Base-by-base conservation (phyloP, 2,888 invertebrate genomes). In the Pammene aurita region DNA sequence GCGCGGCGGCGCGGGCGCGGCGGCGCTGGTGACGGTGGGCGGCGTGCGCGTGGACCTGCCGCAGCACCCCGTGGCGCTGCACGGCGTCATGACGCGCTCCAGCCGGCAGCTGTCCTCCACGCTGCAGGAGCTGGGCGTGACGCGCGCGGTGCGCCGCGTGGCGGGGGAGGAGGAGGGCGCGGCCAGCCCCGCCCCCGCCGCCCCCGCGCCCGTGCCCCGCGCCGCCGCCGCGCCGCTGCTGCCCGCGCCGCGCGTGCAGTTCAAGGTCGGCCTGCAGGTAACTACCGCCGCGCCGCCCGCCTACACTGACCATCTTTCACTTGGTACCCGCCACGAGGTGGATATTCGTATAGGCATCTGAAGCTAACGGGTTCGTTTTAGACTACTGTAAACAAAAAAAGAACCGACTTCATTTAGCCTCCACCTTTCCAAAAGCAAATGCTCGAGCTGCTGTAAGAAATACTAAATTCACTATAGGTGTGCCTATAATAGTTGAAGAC, bases 31-130 rank as follows among this genome's bases (percentile, higher is more conserved):
- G 9, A 97, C 97, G 9, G 95, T 99, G 66, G 99, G 98, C 0
- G 96, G 96, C 13, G 96, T 99, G 0, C 95, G 97, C 73, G 96
- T 99, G 66, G 98, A 99, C 87, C 98, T 99, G 81, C 99, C 99
- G 5, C 99, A 99, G 88, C 99, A 99, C 92, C 99, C 99, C 0
- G 98, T 99, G 0, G 98, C 97, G 7, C 92, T 99, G 76, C 99
- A 99, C 88, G 99, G 98, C 62, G 99, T 99, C 96, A 98, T 99
- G 95, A 98, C 98, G 0, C 94, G 99, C 76, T 97, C 98, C 73
- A 97, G 98, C 72, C 96, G 98, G 74, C 97, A 98, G 81, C 93
- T 99, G 54, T 98, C 98, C 7, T 96, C 96, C 13, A 99, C 98
- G 0, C 89, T 99, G 65, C 98, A 98, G 94, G 97, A 97, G 89